Percentiles rank a stretch among this genome's conserved stretches.
Conservation (phyloP, 2,797 vertebrate genomes). For the Syngnathus rostellatus region DNA sequence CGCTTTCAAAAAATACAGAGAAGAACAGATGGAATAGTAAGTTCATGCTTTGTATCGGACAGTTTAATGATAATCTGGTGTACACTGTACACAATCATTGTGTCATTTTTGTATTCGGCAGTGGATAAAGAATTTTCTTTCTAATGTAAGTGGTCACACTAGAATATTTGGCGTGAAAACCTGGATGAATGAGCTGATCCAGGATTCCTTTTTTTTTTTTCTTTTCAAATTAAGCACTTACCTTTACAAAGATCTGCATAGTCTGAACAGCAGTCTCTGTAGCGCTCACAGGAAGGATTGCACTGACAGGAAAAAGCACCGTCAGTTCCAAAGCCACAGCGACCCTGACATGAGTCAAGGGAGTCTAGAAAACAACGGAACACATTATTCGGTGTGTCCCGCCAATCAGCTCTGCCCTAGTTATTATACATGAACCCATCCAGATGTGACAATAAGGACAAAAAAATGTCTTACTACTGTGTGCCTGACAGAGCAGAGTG, state of each 20-base stretch:
- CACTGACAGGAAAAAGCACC: conserved; percentile 56
- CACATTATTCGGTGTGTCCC: neutral
- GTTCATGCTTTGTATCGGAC: neutral
- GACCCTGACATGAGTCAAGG: conserved; percentile 47
- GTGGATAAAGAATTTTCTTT: neutral
- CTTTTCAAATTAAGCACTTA: conserved; percentile 14
- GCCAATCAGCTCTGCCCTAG: neutral
- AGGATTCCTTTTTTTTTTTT: neutral
- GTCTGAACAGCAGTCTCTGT: conserved; percentile 59
- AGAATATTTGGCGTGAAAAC: too few species aligned
- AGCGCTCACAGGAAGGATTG: conserved; percentile 51
- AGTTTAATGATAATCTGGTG: neutral
- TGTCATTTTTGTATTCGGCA: neutral
- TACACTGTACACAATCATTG: neutral
- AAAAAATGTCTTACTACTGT: conserved; percentile 55
- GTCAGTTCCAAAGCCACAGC: conserved; percentile 55
- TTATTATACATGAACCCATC: neutral
- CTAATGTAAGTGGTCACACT: neutral
- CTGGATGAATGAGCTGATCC: too few species aligned
- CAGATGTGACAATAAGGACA: neutral
- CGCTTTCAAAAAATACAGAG: conserved; percentile 9
- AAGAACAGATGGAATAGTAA: neutral
- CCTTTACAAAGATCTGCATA: conserved; percentile 45
- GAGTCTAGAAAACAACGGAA: conserved; percentile 37
- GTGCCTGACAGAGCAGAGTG: conserved; percentile 49